Evolutionary conservation across 1,140 invertebrate genomes (phyloP).

Genomic region (Ephestia elutella): DNA sequence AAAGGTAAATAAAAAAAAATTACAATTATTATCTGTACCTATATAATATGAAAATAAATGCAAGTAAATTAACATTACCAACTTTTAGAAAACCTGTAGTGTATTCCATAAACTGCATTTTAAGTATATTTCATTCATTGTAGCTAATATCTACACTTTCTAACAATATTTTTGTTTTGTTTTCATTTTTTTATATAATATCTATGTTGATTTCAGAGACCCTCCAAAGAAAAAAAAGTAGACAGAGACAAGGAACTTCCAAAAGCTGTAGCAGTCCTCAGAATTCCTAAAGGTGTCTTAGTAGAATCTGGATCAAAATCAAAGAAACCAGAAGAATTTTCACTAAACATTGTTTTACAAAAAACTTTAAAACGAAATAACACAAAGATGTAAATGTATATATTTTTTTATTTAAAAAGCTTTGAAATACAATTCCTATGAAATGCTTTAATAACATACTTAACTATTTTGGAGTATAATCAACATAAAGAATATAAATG

Average conservation of each 20-base stretch:
- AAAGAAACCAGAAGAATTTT: slow-evolving; percentile 37
- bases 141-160: too few relatives aligned
- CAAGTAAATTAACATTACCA: too few relatives aligned
- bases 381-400: slow-evolving; percentile 7
- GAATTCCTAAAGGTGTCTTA: slow-evolving; percentile 37
- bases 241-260: slow-evolving; percentile 12
- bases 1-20: too few relatives aligned
- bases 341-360: slow-evolving; percentile 40
- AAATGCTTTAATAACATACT: slow-evolving; percentile 12
- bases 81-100: too few relatives aligned
- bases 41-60: too few relatives aligned
- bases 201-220: not conserved
- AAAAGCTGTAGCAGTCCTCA: slow-evolving; percentile 25
- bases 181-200: not conserved
- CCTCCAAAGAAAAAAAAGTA: slow-evolving; percentile 2
- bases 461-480: slow-evolving; percentile 54
- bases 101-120: too few relatives aligned
- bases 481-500: slow-evolving; percentile 65
- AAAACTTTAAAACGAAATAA: slow-evolving; percentile 23
- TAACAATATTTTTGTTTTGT: not conserved
- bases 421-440: slow-evolving; percentile 20
- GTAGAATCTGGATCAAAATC: slow-evolving; percentile 27
- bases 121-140: too few relatives aligned
- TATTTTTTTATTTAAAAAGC: slow-evolving; percentile 20
- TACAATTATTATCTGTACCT: too few relatives aligned